Conservation (phyloP, 1,140 invertebrate genomes). For the Latrodectus geometricus region DNA sequence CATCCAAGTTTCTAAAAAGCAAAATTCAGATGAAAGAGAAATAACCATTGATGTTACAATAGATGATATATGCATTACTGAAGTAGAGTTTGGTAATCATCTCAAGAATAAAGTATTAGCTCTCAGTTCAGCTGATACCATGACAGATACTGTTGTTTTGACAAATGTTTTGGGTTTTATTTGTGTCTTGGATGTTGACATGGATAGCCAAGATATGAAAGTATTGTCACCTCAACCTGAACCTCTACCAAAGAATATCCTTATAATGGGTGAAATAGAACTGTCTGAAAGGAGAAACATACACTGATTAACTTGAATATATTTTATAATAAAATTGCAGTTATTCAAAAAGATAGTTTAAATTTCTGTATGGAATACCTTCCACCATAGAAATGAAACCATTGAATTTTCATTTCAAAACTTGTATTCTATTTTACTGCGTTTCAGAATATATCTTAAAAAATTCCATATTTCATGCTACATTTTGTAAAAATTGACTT, state of each 20-base stretch:
- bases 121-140: constrained; percentile 76
- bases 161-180: constrained; percentile 89
- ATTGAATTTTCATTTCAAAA: no score
- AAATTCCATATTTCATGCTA: no score
- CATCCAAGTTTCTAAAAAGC: constrained; percentile 79
- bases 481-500: no score
- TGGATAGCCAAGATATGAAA: constrained; percentile 85
- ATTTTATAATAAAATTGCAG: no score
- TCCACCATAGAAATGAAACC: no score
- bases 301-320: no score
- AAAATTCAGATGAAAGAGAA: not conserved
- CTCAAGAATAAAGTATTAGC: constrained; percentile 89
- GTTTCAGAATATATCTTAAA: no score
- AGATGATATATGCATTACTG: constrained; percentile 64
- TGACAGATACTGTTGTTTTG: constrained; percentile 82
- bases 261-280: constrained; percentile 26
- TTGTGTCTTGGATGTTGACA: constrained; percentile 87
- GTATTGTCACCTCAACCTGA: constrained; percentile 91
- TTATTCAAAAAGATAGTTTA: no score
- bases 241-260: constrained; percentile 84
- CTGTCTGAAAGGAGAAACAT: not conserved
- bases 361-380: no score
- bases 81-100: constrained; percentile 71
- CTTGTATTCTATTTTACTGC: no score
- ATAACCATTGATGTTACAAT: not conserved